Percentiles rank a stretch among this genome's conserved stretches.
These are phyloP conservation scores for Hirtodrosophila alboralis DNA, from an alignment of 2,888 invertebrate species.

Conservation along the genomic window DNA sequence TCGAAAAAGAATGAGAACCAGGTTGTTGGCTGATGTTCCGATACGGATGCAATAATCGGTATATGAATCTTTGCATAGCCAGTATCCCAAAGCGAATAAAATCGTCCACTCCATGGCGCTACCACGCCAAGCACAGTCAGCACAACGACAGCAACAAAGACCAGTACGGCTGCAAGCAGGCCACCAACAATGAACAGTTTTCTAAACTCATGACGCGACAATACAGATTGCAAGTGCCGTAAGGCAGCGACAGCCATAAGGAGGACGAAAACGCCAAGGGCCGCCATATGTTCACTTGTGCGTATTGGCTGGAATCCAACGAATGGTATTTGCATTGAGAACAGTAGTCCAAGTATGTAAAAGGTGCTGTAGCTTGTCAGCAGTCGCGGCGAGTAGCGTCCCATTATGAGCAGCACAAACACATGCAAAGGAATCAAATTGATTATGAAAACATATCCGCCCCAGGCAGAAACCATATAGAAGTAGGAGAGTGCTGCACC, in stretches of 20 bases:
- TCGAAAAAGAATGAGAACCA: conserved; percentile 99
- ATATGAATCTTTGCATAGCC: conserved; percentile 99
- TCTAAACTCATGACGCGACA: conserved; percentile 95
- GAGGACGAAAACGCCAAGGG: conserved; percentile 97
- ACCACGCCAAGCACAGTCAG: conserved; percentile 97
- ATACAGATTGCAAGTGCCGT: conserved; percentile 93
- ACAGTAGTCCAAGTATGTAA: conserved; percentile 96
- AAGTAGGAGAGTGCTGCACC: conserved; percentile 98
- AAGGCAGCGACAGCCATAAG: conserved; percentile 94
- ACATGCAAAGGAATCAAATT: conserved; percentile 99
- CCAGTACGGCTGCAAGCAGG: conserved; percentile 89
- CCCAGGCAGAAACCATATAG: conserved; percentile 99
- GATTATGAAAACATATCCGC: conserved; percentile 99
- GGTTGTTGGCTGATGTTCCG: conserved; percentile 99
- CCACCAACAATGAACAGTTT: conserved; percentile 92
- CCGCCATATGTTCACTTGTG: conserved; percentile 99
- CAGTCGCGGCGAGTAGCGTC: conserved; percentile 94
- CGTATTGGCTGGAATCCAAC: conserved; percentile 99
- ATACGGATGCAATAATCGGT: conserved; percentile 99
- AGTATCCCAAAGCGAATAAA: conserved; percentile 99
- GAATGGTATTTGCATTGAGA: conserved; percentile 99
- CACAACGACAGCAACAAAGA: conserved; percentile 92
- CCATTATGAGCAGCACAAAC: conserved; percentile 96
- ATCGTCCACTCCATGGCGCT: conserved; percentile 93
- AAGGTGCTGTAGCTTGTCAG: conserved; percentile 98